Evolutionary conservation across 2,797 vertebrate genomes (phyloP), one percentile per base, ranked within the genome.

Genomic region (Vespertilio murinus): DNA sequence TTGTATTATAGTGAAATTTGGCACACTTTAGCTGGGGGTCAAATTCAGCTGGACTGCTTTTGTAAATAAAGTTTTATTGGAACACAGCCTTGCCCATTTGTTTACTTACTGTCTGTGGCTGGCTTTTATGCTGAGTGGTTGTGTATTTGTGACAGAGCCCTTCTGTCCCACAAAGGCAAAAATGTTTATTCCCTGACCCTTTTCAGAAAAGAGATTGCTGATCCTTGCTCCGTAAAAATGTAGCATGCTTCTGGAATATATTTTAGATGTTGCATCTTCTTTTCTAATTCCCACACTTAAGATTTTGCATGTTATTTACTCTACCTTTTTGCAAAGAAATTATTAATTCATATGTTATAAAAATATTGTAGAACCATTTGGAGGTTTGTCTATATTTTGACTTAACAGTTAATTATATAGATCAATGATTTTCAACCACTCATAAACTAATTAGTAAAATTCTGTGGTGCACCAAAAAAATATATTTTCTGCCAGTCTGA

Each of bases 311-410:
- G 18, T 23, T 30, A 14, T 56, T 71, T 83, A 10, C 14, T 93
- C 88, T 79, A 42, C 23, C 33, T 70, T 94, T 88, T 67, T 77
- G 38, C 8, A 59, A 93, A 79, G 64, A 78, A 20, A 56, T 84
- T 47, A 79, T 64, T 85, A 54, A 90, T 52, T 88, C 23, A n/a
- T 91, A 77, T 83, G 94, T 61, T 83, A 82, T 83, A 49, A 91
- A 38, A 28, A 67, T 77, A 12, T 92, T 65, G 12, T 73, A 64
- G 77, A 45, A 47, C 12, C 56, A 77, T 87, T 89, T 84, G 25
- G 49, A 91, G 40, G 45, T 89, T 84, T 89, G 25, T 71, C 28
- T n/a, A 1, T 47, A 30, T 88, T 83, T 88, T 56, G 7, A 79
- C 67, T 85, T 90, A 52, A 23, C 0, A 38, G 20, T 93, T 67